phyloP scores from a whole-genome alignment of 1,140 invertebrate genomes.

The Drosophila navojoa region DNA sequence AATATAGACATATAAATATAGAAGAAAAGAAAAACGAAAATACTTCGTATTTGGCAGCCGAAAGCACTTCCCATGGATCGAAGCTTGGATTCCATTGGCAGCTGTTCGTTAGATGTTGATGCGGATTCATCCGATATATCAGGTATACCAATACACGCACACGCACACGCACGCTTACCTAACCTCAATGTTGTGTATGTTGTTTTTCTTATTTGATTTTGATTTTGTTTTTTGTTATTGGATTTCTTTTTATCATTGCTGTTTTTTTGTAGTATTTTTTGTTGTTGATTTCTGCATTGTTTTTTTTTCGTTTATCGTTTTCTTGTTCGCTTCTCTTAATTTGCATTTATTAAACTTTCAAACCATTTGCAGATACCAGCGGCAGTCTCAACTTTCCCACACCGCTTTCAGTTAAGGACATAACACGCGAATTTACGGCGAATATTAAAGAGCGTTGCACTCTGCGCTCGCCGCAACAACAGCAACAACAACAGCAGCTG shows the following conservation, averaged over 20 bases:
- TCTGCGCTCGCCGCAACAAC: constrained; percentile 54
- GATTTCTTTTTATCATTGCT: constrained; percentile 31
- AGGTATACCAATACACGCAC: constrained; percentile 85
- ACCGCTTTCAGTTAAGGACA: constrained; percentile 86
- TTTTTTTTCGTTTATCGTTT: constrained; percentile 7
- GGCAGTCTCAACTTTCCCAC: constrained; percentile 85
- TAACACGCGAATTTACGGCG: constrained; percentile 86
- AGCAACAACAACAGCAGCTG: constrained; percentile 29
- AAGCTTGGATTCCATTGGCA: constrained; percentile 90
- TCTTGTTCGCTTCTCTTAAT: not conserved
- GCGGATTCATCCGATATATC: constrained; percentile 90
- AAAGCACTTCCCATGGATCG: constrained; percentile 85
- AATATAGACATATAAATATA: constrained; percentile 16
- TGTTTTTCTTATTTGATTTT: constrained; percentile 21
- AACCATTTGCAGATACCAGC: constrained; percentile 73
- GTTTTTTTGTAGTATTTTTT: constrained; percentile 21
- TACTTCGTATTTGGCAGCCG: constrained; percentile 28
- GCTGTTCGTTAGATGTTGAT: constrained; percentile 92
- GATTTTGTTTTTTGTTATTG: constrained; percentile 14
- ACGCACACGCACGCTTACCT: constrained; percentile 21
- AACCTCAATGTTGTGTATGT: constrained; percentile 39
- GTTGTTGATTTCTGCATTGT: not conserved
- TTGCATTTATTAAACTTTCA: constrained; percentile 18
- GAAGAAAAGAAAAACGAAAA: constrained; percentile 3
- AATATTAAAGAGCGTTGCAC: constrained; percentile 84